Evolutionary conservation across 2,797 vertebrate species (phyloP).

Genomic region (Bovichtus diacanthus): DNA sequence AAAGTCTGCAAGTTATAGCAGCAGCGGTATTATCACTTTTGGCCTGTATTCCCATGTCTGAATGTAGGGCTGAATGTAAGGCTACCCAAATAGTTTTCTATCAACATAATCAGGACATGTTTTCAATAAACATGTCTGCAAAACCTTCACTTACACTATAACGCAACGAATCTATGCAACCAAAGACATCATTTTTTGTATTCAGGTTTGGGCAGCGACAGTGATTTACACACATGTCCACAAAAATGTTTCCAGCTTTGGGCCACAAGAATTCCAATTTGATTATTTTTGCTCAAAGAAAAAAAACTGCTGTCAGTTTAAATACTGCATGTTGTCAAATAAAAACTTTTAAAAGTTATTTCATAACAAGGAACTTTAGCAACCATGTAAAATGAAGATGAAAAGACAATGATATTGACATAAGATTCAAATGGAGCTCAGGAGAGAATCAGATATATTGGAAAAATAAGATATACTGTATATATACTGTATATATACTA

Average conservation of each 20-base stretch:
- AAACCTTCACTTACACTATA: neutral
- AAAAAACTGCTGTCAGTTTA: too few species aligned
- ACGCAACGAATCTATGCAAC: too few species aligned
- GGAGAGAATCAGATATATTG: neutral
- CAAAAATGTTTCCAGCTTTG: neutral
- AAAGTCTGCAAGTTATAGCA: neutral
- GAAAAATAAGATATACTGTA: neutral
- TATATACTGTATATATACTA: too few species aligned
- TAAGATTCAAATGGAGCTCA: neutral
- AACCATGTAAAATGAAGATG: neutral
- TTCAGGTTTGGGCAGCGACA: neutral
- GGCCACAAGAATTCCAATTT: neutral
- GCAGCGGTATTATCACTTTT: neutral
- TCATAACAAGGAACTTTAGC: neutral
- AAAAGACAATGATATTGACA: neutral
- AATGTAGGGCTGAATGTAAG: neutral
- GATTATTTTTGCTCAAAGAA: too few species aligned
- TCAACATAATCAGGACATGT: neutral
- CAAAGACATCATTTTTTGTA: too few species aligned
- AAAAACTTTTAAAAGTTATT: neutral
- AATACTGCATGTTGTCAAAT: neutral
- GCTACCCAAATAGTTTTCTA: neutral
- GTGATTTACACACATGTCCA: neutral
- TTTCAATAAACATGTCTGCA: neutral
- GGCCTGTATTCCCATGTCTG: neutral